Evolutionary conservation across 2,888 invertebrate species (phyloP).

Genomic region (Pachydiplax longipennis): DNA sequence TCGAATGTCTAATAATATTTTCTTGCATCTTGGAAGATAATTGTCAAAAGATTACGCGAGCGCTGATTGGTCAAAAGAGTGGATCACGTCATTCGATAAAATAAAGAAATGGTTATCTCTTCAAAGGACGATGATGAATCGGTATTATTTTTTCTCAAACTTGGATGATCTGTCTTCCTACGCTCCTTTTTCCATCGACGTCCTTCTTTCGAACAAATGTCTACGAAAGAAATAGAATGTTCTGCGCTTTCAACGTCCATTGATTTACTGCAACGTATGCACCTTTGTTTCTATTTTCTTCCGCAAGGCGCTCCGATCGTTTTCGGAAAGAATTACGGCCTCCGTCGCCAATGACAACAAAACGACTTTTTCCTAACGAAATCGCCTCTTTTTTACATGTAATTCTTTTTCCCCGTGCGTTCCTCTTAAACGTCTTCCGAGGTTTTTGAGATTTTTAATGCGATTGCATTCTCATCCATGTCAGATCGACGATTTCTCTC

Average conservation of each 20-base stretch:
- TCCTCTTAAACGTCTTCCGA: too few species aligned
- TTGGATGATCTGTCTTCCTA: neutral
- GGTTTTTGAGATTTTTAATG: neutral
- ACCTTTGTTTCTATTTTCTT: neutral
- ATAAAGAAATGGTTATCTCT: too few species aligned
- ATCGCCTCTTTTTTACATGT: neutral
- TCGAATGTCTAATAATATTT: too few species aligned
- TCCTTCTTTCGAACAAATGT: neutral
- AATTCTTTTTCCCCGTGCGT: neutral
- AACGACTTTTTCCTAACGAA: neutral
- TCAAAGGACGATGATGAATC: too few species aligned
- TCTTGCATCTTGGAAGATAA: too few species aligned
- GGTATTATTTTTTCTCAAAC: too few species aligned
- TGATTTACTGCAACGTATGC: neutral
- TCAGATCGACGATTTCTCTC: neutral
- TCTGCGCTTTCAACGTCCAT: neutral
- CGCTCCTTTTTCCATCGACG: neutral
- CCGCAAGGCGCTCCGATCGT: too few species aligned
- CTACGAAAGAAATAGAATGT: neutral
- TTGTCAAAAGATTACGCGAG: too few species aligned
- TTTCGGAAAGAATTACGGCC: too few species aligned
- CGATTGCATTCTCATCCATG: neutral
- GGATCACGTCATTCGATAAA: too few species aligned
- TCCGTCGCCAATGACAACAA: neutral
- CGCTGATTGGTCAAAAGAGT: too few species aligned